phyloP scores from a whole-genome alignment of 2,888 invertebrate species.

The Caenorhabditis sinica region DNA sequence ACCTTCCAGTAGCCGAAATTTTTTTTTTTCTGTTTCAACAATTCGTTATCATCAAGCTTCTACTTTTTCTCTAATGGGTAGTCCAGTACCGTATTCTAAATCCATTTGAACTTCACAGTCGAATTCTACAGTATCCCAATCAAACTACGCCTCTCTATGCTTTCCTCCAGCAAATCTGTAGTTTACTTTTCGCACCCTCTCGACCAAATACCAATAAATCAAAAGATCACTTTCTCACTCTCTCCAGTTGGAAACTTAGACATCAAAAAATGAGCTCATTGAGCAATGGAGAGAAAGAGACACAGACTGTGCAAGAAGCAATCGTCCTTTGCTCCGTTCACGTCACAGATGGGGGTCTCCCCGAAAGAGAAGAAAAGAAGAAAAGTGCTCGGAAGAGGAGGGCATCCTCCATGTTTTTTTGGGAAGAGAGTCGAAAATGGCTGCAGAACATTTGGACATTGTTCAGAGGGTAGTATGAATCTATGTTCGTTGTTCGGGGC shows the following conservation, averaged over 20 bases:
- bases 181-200: not conserved
- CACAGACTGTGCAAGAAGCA: not conserved
- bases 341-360: slow-evolving; percentile 30
- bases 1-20: too few relatives aligned
- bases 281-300: slow-evolving; percentile 20
- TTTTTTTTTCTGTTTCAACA: too few relatives aligned
- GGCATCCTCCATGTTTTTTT: not conserved
- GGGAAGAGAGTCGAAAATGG: not conserved
- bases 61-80: too few relatives aligned
- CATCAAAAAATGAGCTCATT: slow-evolving; percentile 4
- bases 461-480: too few relatives aligned
- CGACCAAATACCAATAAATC: slow-evolving; percentile 19
- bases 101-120: too few relatives aligned
- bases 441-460: too few relatives aligned
- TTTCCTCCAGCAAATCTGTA: not conserved
- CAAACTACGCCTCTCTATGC: not conserved
- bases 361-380: not conserved
- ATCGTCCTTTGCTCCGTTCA: slow-evolving; percentile 51
- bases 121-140: not conserved
- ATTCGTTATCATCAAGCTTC: too few relatives aligned
- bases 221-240: too few relatives aligned
- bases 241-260: slow-evolving; percentile 10
- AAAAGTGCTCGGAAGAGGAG: not conserved
- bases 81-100: too few relatives aligned
- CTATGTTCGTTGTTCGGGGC: too few relatives aligned